Conservation (phyloP, 2,888 invertebrate species). For the Drosophila bunnanda region DNA sequence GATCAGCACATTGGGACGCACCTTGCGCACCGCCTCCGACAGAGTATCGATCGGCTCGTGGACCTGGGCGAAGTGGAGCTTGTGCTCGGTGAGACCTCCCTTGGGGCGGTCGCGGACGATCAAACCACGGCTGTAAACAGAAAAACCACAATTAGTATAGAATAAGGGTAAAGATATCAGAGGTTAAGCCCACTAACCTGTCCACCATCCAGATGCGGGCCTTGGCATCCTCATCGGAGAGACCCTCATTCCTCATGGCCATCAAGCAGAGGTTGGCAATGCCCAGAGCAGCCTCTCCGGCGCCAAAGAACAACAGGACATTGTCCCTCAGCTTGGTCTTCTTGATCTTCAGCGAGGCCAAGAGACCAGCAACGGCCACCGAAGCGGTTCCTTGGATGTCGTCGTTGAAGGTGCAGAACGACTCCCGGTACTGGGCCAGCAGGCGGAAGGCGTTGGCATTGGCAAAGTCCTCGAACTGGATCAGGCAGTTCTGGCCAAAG, state of each 20-base stretch:
- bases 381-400: conserved; percentile 99
- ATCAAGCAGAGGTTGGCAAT: conserved; percentile 96
- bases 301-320: conserved; percentile 96
- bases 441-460: conserved; percentile 98
- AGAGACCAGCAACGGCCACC: conserved; percentile 96
- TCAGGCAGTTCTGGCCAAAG: conserved; percentile 93
- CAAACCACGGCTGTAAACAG: conserved; percentile 90
- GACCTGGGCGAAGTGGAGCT: conserved; percentile 92
- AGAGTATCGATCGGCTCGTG: conserved; percentile 91
- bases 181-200: conserved; percentile 59
- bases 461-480: conserved; percentile 99
- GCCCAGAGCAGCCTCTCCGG: conserved; percentile 98
- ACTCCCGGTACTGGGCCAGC: conserved; percentile 93
- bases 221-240: conserved; percentile 90
- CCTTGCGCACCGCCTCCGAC: conserved; percentile 90
- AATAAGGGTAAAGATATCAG: too few relatives aligned
- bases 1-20: conserved; percentile 96
- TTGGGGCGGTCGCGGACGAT: conserved; percentile 94
- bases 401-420: conserved; percentile 98
- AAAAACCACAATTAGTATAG: not conserved
- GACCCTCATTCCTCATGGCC: conserved; percentile 96
- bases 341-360: conserved; percentile 94
- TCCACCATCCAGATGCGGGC: conserved; percentile 97
- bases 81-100: conserved; percentile 92
- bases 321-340: conserved; percentile 93